Conservation (phyloP, 1,140 invertebrate species). For the Eciton burchellii region DNA sequence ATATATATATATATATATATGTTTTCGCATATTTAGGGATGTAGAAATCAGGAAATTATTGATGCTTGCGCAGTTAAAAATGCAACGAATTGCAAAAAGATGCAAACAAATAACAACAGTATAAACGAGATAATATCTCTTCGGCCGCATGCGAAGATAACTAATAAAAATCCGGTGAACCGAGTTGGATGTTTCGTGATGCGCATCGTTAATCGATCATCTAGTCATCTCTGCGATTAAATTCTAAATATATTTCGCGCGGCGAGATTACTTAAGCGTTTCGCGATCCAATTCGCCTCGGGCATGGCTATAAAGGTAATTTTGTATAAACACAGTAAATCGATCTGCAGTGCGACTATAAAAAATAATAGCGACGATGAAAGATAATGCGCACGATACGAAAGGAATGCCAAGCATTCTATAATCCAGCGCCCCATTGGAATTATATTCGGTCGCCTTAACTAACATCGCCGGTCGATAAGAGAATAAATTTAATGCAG, state of each 20-base stretch:
- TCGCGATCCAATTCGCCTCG: slow-evolving; percentile 24
- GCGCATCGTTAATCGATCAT: slow-evolving; percentile 52
- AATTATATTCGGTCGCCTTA: slow-evolving; percentile 29
- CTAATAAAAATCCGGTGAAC: too few relatives aligned
- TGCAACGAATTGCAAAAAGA: too few relatives aligned
- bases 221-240: slow-evolving; percentile 37
- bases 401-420: slow-evolving; percentile 44
- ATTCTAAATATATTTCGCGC: slow-evolving; percentile 31
- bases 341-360: slow-evolving; percentile 49
- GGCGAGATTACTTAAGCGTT: slow-evolving; percentile 43
- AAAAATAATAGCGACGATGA: slow-evolving; percentile 43
- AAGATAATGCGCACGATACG: slow-evolving; percentile 48
- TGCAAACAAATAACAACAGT: too few relatives aligned
- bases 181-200: slow-evolving; percentile 29
- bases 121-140: slow-evolving; percentile 54
- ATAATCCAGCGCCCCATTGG: slow-evolving; percentile 14
- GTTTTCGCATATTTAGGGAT: too few relatives aligned
- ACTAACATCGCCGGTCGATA: slow-evolving; percentile 15
- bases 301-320: slow-evolving; percentile 54
- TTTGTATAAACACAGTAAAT: slow-evolving; percentile 58
- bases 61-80: too few relatives aligned
- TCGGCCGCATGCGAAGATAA: slow-evolving; percentile 39
- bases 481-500: background rate
- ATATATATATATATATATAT: too few relatives aligned
- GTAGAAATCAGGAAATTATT: too few relatives aligned